A percentile compares a stretch with the other conserved stretches of the same genome.
These are phyloP conservation scores for Corvus cornix DNA, from an alignment of 2,113 vertebrate species.

Conservation along the genomic window DNA sequence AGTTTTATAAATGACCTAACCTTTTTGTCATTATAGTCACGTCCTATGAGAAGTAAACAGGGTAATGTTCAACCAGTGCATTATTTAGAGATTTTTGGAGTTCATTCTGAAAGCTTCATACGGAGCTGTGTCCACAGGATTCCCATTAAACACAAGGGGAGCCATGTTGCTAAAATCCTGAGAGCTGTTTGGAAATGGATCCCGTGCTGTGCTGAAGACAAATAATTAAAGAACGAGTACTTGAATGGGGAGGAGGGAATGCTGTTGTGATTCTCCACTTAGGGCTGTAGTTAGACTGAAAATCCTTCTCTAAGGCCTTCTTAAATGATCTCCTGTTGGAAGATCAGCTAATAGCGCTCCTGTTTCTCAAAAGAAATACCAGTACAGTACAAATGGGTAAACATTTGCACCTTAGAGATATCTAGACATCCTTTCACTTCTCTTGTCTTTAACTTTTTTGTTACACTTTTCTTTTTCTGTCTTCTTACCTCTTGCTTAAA, in stretches of 20 bases:
- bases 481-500: not conserved
- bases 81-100: slow-evolving; percentile 62
- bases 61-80: slow-evolving; percentile 33
- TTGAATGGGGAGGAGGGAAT: not conserved
- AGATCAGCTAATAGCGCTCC: not conserved
- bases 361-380: not conserved
- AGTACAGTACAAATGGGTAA: not conserved
- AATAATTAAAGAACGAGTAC: slow-evolving; percentile 53
- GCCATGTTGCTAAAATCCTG: slow-evolving; percentile 38
- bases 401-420: not conserved
- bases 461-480: not conserved
- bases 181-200: slow-evolving; percentile 32
- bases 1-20: not conserved
- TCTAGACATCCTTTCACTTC: not conserved
- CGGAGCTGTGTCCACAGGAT: slow-evolving; percentile 44
- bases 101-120: slow-evolving; percentile 30
- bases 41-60: slow-evolving; percentile 18
- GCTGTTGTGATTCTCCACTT: not conserved
- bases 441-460: not conserved
- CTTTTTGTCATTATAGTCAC: slow-evolving; percentile 15
- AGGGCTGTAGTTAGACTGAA: not conserved
- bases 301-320: not conserved
- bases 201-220: slow-evolving; percentile 56
- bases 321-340: slow-evolving; percentile 11
- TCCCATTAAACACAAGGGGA: slow-evolving; percentile 65